A percentile compares a stretch with the other conserved stretches of the same genome.
Conservation (phyloP, 2,113 vertebrate genomes). For the Actenoides hombroni region DNA sequence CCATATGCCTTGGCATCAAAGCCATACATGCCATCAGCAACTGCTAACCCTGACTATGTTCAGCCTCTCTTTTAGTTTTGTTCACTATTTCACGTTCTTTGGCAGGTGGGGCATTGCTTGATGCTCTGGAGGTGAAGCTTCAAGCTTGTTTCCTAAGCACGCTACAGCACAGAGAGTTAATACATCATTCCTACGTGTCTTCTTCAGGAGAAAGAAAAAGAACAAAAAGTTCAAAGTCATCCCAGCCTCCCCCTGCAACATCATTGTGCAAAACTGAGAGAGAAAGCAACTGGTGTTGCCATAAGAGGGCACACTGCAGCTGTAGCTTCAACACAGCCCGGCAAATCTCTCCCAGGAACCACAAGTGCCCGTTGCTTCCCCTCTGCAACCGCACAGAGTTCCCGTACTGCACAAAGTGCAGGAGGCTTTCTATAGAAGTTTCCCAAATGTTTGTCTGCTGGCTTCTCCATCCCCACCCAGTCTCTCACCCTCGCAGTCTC, state of each 20-base stretch:
- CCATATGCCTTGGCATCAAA: not conserved
- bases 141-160: not conserved
- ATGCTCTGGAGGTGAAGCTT: not conserved
- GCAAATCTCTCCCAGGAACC: not conserved
- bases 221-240: not conserved
- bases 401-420: not conserved
- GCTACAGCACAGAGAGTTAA: not conserved
- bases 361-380: not conserved
- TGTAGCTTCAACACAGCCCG: not conserved
- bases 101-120: not conserved
- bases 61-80: not conserved
- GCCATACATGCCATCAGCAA: not conserved
- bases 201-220: not conserved
- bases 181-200: accelerated
- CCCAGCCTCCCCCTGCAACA: accelerated
- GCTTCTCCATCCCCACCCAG: not conserved
- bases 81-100: not conserved
- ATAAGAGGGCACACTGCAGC: constrained; percentile 59
- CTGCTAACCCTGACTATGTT: not conserved
- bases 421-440: not conserved
- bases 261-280: not conserved
- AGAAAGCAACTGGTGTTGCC: constrained; percentile 36
- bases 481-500: not conserved
- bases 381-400: not conserved
- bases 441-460: not conserved